phyloP scores from a whole-genome alignment of 1,140 invertebrate genomes.

The Pseudomyrmex gracilis region DNA sequence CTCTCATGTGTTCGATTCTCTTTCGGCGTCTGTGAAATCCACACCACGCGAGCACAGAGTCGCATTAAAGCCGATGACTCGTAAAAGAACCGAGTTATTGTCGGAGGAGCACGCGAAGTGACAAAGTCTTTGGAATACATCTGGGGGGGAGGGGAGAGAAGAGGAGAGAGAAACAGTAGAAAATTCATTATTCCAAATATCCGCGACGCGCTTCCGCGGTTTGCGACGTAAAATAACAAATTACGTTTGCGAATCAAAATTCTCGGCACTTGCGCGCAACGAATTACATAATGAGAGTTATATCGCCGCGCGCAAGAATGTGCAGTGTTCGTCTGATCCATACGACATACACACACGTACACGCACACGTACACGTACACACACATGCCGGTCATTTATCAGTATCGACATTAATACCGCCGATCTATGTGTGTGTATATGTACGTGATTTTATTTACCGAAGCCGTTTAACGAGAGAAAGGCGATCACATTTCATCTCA shows the following conservation, averaged over 20 bases:
- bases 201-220: neutral
- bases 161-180: no score
- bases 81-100: neutral
- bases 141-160: no score
- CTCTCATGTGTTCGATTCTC: neutral
- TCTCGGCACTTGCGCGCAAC: no score
- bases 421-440: neutral
- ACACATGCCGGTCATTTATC: constrained; percentile 61
- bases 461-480: constrained; percentile 81
- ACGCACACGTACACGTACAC: no score
- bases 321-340: constrained; percentile 32
- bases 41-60: neutral
- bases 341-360: constrained; percentile 14
- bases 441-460: constrained; percentile 73
- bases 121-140: neutral
- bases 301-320: constrained; percentile 49
- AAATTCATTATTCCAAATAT: neutral
- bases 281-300: constrained; percentile 49
- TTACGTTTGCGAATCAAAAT: no score
- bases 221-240: neutral
- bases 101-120: neutral
- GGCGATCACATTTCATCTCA: constrained; percentile 83
- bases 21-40: neutral
- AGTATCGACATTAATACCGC: constrained; percentile 57
- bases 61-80: constrained; percentile 31